Conservation (phyloP, 2,797 vertebrate genomes). For the Cheirogaleus major region DNA sequence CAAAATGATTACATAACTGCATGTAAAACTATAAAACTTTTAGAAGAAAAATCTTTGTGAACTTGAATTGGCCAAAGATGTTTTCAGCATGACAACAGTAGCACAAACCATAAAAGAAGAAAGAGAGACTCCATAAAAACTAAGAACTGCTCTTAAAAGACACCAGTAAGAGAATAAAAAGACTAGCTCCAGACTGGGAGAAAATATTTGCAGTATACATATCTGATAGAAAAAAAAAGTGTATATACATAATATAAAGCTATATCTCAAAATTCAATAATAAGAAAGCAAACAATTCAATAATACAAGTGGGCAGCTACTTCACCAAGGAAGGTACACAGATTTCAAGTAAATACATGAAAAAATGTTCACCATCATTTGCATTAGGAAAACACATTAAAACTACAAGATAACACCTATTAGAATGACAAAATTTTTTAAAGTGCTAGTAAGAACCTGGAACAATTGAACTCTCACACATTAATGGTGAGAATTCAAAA, state of each 20-base stretch:
- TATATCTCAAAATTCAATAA: not conserved
- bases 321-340: not conserved
- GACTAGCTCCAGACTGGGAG: not conserved
- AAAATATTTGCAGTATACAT: not conserved
- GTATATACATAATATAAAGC: not conserved
- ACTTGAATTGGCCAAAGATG: not conserved
- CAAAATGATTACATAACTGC: not conserved
- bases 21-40: not conserved
- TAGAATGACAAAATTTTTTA: not conserved
- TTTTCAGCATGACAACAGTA: not conserved
- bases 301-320: not conserved
- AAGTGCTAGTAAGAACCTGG: not conserved
- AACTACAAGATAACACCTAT: not conserved
- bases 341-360: not conserved
- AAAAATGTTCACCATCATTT: not conserved
- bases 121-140: not conserved
- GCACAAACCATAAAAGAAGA: not conserved
- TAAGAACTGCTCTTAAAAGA: not conserved
- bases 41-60: not conserved
- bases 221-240: not conserved
- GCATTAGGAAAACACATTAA: not conserved
- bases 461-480: not conserved
- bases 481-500: not conserved
- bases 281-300: not conserved
- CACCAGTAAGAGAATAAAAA: not conserved